These are phyloP conservation scores for Sussaba pulchella DNA, from an alignment of 2,888 invertebrate genomes.

Conservation along the genomic window DNA sequence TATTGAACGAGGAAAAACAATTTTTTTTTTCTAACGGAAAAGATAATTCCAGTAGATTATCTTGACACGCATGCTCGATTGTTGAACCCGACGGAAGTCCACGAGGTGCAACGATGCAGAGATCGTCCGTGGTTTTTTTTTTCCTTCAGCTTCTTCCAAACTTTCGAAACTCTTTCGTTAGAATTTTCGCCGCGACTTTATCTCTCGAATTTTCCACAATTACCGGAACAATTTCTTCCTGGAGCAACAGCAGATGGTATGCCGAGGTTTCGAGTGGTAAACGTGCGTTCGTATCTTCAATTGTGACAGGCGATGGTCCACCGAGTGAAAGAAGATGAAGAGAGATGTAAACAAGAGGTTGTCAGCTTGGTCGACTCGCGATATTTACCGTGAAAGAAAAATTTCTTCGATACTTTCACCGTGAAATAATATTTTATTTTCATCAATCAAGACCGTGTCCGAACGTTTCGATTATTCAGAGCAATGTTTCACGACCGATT, in stretches of 20 bases:
- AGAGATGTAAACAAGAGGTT: slow-evolving; percentile 35
- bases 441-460: background rate
- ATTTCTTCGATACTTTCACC: slow-evolving; percentile 66
- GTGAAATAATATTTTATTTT: slow-evolving; percentile 46
- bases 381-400: slow-evolving; percentile 53
- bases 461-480: background rate
- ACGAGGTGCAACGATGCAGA: slow-evolving; percentile 6
- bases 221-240: background rate
- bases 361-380: slow-evolving; percentile 26
- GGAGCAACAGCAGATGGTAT: slow-evolving; percentile 1
- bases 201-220: background rate
- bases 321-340: background rate
- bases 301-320: background rate
- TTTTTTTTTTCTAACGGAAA: no score
- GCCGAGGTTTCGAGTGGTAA: slow-evolving; percentile 15
- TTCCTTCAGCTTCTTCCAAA: background rate
- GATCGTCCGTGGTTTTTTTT: slow-evolving; percentile 14
- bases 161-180: slow-evolving; percentile 14
- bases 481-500: slow-evolving; percentile 29
- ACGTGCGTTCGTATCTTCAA: background rate
- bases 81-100: slow-evolving; percentile 1
- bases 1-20: background rate
- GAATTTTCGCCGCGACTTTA: background rate
- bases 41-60: slow-evolving; percentile 14
- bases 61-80: background rate